Conservation (phyloP, 2,113 vertebrate genomes). For the Mirounga angustirostris region DNA sequence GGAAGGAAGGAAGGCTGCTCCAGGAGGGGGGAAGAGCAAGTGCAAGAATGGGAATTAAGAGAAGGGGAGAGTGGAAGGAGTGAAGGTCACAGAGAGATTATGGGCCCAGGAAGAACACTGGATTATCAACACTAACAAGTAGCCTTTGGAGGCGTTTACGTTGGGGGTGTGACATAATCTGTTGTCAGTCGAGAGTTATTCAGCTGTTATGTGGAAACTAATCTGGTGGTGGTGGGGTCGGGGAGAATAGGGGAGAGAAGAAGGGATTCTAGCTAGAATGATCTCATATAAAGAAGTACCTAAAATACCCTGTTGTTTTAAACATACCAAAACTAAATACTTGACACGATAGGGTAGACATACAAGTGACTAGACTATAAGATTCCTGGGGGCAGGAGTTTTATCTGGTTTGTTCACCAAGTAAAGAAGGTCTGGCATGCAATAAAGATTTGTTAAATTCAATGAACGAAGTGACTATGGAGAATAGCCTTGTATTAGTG, state of each 20-base stretch:
- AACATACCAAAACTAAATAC: background rate
- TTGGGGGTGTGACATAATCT: background rate
- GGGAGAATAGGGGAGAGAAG: background rate
- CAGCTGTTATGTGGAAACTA: background rate
- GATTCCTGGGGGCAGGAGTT: background rate
- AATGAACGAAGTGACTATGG: background rate
- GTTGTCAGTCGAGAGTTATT: background rate
- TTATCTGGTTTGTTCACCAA: background rate
- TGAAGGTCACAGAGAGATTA: background rate
- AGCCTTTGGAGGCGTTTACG: background rate
- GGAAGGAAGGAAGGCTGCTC: background rate
- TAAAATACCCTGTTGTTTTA: background rate
- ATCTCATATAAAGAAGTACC: background rate
- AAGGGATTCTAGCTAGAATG: background rate
- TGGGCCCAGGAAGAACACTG: background rate
- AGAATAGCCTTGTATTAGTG: constrained; percentile 16
- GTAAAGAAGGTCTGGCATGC: background rate
- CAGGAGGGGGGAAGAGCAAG: background rate
- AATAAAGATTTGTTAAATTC: constrained; percentile 15
- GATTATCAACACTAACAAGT: background rate
- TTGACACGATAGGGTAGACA: background rate
- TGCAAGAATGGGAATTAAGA: background rate
- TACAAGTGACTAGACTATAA: background rate
- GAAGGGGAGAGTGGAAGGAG: background rate
- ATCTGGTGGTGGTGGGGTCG: background rate